Conservation (phyloP, 2,888 invertebrate genomes). For the Macrostomum cliftonense region DNA sequence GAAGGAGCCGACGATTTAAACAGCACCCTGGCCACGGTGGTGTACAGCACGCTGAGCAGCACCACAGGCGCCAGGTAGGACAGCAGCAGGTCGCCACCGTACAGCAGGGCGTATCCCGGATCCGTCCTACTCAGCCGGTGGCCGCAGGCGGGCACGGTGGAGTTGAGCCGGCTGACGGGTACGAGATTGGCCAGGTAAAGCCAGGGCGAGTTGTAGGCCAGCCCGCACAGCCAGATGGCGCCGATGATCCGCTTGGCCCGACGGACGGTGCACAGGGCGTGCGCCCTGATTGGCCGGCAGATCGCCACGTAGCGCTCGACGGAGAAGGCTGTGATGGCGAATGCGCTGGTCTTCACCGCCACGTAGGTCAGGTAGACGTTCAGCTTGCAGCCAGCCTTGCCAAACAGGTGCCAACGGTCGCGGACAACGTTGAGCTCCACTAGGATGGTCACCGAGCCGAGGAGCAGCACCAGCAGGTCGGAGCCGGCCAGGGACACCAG, state of each 20-base stretch:
- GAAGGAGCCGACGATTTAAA: too few species aligned
- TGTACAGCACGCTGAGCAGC: conserved; percentile 44
- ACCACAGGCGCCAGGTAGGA: conserved; percentile 47
- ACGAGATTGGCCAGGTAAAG: conserved; percentile 42
- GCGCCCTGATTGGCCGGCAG: conserved; percentile 45
- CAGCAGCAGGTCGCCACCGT: conserved; percentile 44
- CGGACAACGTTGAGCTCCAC: conserved; percentile 40
- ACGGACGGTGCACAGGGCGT: conserved; percentile 45
- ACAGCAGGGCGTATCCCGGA: conserved; percentile 40
- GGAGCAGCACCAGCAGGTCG: conserved; percentile 44
- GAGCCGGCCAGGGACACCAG: conserved; percentile 45
- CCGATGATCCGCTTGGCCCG: conserved; percentile 45
- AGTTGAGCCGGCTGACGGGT: conserved; percentile 12
- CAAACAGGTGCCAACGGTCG: conserved; percentile 42
- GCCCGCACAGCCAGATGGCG: conserved; percentile 45
- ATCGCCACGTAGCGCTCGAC: conserved; percentile 49
- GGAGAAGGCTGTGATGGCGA: conserved; percentile 48
- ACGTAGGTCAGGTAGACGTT: conserved; percentile 45
- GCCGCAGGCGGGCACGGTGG: conserved; percentile 37
- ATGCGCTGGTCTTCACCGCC: conserved; percentile 45
- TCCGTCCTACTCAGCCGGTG: conserved; percentile 32
- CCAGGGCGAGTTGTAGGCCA: conserved; percentile 46
- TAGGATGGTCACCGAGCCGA: conserved; percentile 40
- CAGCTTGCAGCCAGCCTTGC: conserved; percentile 41
- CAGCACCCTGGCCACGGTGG: conserved; percentile 40